phyloP scores from a whole-genome alignment of 2,113 vertebrate genomes.

The Egretta garzetta region DNA sequence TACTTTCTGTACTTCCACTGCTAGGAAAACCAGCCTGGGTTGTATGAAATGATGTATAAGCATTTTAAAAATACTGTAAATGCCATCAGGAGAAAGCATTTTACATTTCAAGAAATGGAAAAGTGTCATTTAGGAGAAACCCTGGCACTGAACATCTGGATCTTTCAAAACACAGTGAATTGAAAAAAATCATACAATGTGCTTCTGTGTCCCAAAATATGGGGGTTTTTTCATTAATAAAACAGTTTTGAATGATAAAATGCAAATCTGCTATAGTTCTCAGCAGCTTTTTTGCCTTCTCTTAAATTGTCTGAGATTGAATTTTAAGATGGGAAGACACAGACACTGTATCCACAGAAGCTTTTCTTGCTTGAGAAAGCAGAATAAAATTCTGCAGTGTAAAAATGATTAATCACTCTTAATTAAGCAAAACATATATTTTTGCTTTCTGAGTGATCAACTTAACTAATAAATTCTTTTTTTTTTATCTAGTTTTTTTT shows the following conservation, averaged over 20 bases:
- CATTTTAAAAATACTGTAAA: not conserved
- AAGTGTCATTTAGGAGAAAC: not conserved
- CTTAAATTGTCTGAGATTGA: not conserved
- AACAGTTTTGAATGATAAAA: not conserved
- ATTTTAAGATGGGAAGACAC: not conserved
- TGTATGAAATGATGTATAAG: not conserved
- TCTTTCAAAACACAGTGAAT: not conserved
- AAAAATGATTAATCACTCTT: not conserved
- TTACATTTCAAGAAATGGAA: not conserved
- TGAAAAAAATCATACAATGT: not conserved
- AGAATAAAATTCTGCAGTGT: not conserved
- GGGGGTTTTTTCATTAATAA: not conserved
- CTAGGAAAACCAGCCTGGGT: not conserved
- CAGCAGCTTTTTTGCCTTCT: not conserved
- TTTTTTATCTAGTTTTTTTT: not conserved
- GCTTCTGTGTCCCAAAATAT: not conserved
- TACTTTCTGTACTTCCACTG: not conserved
- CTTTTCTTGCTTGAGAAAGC: not conserved
- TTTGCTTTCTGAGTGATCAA: not conserved
- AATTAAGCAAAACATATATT: not conserved
- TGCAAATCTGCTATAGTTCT: not conserved
- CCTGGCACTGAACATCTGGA: not conserved
- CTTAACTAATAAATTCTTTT: not conserved
- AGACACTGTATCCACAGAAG: not conserved
- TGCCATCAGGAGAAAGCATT: not conserved